Evolutionary conservation across 2,888 invertebrate genomes (phyloP), one percentile per base, ranked within the genome.

Genomic region (Hololepta plana): DNA sequence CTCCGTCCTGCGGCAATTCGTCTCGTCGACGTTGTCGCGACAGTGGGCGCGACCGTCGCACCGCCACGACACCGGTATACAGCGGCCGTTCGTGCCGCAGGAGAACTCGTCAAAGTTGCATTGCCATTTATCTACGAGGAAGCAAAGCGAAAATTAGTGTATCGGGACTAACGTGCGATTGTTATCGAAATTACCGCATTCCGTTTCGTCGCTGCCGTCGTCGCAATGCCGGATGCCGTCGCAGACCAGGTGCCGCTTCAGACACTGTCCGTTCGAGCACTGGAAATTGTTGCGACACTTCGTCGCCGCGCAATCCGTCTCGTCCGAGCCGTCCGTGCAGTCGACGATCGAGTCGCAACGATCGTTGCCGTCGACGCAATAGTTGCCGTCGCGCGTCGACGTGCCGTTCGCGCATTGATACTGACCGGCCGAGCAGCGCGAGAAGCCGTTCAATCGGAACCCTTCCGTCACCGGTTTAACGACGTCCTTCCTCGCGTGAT

Each of bases 321-420:
- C 70, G 43, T 71, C 71, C 1, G 69, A 69, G 13, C 61, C 64
- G 40, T 70, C 71, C 0, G 59, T 61, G 38, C 70, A 71, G 38
- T 70, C 67, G 14, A 57, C 55, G 25, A 64, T 57, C 0, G 67
- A 64, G 43, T 70, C 67, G 34, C 69, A 69, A 41, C 40, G 53
- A 48, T 56, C 50, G 27, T 39, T 47, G 21, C 53, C 43, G 24
- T 54, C 47, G 5, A 68, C 60, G 39, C 68, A 69, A 32, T 62
- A 62, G 15, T 60, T 62, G 3, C 66, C 65, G 36, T 66, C 64
- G 33, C 56, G 58, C 9, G 51, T 42, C 0, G 66, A 59, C 1
- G 66, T 68, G 9, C 67, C 67, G 37, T 67, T 67, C 0, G 42
- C 34, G 36, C 68, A 69, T 38, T 66, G 64, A 40, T 67, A 68